Conservation (phyloP, 2,797 vertebrate species). For the Alca torda region DNA sequence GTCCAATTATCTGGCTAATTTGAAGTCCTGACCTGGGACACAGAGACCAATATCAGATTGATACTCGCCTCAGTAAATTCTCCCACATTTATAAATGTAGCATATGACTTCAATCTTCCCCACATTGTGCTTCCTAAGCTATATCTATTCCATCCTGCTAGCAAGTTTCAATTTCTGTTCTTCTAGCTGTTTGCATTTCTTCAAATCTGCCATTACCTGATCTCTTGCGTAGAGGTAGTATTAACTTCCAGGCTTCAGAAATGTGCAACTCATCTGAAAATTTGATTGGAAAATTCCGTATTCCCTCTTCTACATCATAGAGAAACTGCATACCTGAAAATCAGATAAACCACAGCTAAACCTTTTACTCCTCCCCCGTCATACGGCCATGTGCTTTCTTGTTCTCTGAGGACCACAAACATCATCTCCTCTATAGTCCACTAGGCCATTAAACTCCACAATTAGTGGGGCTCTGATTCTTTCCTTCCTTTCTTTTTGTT, state of each 20-base stretch:
- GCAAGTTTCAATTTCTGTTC: not conserved
- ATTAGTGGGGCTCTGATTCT: not conserved
- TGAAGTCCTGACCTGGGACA: not conserved
- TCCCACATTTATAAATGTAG: not conserved
- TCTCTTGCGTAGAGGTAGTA: not conserved
- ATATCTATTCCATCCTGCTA: not conserved
- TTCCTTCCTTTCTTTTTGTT: constrained; percentile 22
- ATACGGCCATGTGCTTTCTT: not conserved
- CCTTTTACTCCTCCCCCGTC: not conserved
- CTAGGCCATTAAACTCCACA: constrained; percentile 17
- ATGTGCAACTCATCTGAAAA: not conserved
- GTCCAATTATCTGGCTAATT: not conserved
- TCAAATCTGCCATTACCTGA: not conserved
- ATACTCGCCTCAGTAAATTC: not conserved
- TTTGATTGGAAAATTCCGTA: not conserved
- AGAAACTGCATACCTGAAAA: not conserved
- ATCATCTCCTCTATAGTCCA: not conserved
- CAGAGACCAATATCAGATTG: not conserved
- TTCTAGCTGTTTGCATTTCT: not conserved
- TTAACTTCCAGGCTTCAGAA: not conserved
- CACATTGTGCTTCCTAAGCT: not conserved
- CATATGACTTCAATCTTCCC: not conserved
- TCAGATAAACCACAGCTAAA: not conserved
- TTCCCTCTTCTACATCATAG: not conserved
- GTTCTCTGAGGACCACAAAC: constrained; percentile 3